Evolutionary conservation across 2,113 vertebrate species (phyloP).

Genomic region (Callionymus lyra): DNA sequence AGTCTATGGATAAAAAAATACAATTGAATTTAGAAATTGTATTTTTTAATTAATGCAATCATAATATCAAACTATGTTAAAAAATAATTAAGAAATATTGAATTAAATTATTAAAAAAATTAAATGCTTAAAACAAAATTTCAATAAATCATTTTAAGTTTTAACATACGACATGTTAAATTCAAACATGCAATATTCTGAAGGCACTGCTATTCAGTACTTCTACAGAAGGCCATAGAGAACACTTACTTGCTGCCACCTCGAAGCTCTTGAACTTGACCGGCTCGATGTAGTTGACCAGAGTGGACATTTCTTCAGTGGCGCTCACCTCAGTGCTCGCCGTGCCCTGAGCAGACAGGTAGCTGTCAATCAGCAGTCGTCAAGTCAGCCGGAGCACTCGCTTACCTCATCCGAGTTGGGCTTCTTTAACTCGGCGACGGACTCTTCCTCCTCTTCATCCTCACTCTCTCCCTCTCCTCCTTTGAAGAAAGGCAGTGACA

Average conservation of each 20-base stretch:
- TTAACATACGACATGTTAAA: no score
- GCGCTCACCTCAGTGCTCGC: slow-evolving; percentile 85
- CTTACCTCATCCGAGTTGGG: slow-evolving; percentile 77
- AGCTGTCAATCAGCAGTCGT: slow-evolving; percentile 15
- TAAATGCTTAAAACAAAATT: no score
- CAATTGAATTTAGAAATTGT: no score
- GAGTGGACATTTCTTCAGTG: slow-evolving; percentile 86
- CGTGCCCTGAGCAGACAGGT: slow-evolving; percentile 67
- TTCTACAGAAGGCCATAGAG: no score
- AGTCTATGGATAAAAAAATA: not conserved
- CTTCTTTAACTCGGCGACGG: slow-evolving; percentile 71
- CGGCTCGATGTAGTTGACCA: slow-evolving; percentile 84
- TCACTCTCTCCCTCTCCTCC: slow-evolving; percentile 80
- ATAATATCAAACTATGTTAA: no score
- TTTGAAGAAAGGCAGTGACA: not conserved
- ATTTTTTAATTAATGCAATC: no score
- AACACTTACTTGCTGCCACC: slow-evolving; percentile 74
- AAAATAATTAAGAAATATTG: no score
- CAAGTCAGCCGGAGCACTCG: not conserved
- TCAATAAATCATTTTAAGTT: no score
- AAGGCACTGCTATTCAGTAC: slow-evolving; percentile 2
- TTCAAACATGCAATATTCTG: no score
- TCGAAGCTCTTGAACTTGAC: slow-evolving; percentile 88
- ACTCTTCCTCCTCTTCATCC: slow-evolving; percentile 82
- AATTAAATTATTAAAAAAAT: no score